Evolutionary conservation across 2,888 invertebrate genomes (phyloP).

Genomic region (Agrilus biguttatus): DNA sequence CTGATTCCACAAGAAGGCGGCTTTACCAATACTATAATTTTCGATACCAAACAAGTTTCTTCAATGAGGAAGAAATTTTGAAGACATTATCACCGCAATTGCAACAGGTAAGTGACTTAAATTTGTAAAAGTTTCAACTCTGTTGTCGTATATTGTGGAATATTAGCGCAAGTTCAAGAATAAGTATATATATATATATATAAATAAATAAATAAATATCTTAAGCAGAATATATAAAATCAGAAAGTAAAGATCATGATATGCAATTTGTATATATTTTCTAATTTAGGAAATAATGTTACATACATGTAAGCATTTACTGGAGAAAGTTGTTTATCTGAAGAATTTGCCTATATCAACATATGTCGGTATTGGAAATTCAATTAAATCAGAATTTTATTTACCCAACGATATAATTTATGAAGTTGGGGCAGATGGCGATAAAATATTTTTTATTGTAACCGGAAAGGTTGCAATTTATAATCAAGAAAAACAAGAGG

Average conservation of each 20-base stretch:
- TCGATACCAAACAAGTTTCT: conserved; percentile 27
- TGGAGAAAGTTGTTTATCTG: conserved; percentile 41
- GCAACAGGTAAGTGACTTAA: conserved; percentile 22
- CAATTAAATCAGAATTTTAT: conserved; percentile 41
- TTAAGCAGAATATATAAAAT: too few relatives aligned
- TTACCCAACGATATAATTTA: conserved; percentile 45
- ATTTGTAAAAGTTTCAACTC: too few relatives aligned
- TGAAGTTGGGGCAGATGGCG: conserved; percentile 40
- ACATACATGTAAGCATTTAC: conserved; percentile 38
- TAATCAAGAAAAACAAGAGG: conserved; percentile 45
- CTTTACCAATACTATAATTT: conserved; percentile 28
- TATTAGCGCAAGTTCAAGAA: too few relatives aligned
- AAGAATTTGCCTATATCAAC: conserved; percentile 32
- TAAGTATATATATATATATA: too few relatives aligned
- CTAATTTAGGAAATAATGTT: conserved; percentile 37
- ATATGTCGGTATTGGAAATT: conserved; percentile 37
- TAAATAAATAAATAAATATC: too few relatives aligned
- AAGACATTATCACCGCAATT: conserved; percentile 26
- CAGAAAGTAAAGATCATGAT: too few relatives aligned
- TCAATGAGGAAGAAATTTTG: conserved; percentile 27
- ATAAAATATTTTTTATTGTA: conserved; percentile 49
- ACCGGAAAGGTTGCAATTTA: conserved; percentile 46
- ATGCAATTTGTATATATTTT: too few relatives aligned
- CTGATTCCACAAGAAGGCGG: conserved; percentile 22
- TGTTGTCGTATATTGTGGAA: too few relatives aligned